Evolutionary conservation across 2,113 vertebrate species (phyloP).

Genomic region (Aegotheles bennettii): DNA sequence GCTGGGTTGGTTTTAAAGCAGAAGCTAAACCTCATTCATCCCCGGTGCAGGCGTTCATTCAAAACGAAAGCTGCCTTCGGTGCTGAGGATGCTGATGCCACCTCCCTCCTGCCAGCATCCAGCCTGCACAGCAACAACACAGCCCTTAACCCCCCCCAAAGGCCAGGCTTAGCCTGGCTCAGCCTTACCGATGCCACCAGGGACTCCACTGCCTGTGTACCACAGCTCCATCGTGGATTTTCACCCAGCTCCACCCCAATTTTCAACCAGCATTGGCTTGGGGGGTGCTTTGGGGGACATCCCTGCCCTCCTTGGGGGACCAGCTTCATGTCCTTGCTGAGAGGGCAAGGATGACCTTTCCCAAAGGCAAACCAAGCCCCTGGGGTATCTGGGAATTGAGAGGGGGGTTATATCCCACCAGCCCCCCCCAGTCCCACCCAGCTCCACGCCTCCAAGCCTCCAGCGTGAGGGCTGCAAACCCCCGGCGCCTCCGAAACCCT

Average conservation of each 20-base stretch:
- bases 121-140: not conserved
- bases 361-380: not conserved
- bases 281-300: accelerated
- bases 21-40: not conserved
- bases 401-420: not conserved
- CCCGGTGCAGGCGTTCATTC: not conserved
- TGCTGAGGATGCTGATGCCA: not conserved
- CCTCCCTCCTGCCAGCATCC: not conserved
- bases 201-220: accelerated
- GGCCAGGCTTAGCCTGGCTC: not conserved
- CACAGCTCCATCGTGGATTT: not conserved
- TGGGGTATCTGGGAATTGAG: not conserved
- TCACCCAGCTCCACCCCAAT: accelerated
- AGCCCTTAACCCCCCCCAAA: not conserved
- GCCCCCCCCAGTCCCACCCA: accelerated
- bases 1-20: not conserved
- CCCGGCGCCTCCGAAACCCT: not conserved
- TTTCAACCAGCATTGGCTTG: accelerated
- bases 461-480: not conserved
- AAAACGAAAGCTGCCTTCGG: not conserved
- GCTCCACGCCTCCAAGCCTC: accelerated
- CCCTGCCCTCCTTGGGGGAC: not conserved
- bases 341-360: not conserved
- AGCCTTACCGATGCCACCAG: not conserved
- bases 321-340: not conserved